These are phyloP conservation scores for Ictidomys tridecemlineatus DNA, from an alignment of 2,113 vertebrate species.

Conservation along the genomic window DNA sequence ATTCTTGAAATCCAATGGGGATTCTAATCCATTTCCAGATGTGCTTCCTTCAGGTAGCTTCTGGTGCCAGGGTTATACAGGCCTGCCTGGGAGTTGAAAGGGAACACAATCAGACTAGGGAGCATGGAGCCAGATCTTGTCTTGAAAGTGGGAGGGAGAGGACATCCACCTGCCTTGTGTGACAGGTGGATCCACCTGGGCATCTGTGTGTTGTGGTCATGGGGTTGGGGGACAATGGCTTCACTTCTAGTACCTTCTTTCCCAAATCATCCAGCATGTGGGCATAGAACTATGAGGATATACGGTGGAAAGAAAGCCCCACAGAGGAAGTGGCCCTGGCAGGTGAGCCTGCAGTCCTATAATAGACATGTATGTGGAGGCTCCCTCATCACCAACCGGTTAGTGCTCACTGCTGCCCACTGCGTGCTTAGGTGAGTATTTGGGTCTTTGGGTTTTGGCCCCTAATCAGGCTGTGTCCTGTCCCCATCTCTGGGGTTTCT, in stretches of 20 bases:
- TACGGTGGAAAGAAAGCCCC: neutral
- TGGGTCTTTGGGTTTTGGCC: too few relatives aligned
- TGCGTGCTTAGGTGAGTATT: slow-evolving; percentile 76
- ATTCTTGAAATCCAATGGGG: rapidly evolving
- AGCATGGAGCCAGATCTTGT: neutral
- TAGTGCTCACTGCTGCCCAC: slow-evolving; percentile 84
- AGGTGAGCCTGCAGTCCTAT: slow-evolving; percentile 86
- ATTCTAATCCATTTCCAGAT: too few relatives aligned
- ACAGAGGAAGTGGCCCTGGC: slow-evolving; percentile 88
- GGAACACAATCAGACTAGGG: neutral
- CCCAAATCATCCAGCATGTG: slow-evolving; percentile 24
- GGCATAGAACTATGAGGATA: neutral
- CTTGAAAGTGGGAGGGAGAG: neutral
- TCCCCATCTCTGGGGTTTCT: neutral
- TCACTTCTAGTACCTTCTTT: neutral
- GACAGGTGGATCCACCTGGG: too few relatives aligned
- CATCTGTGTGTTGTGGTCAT: neutral
- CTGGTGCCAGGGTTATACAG: neutral
- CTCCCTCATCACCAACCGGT: slow-evolving; percentile 84
- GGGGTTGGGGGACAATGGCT: neutral
- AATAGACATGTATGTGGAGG: slow-evolving; percentile 86
- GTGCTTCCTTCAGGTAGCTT: neutral
- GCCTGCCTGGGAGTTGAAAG: too few relatives aligned
- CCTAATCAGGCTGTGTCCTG: neutral
- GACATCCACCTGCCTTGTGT: neutral